Evolutionary conservation across 2,888 invertebrate species (phyloP).

Genomic region (Aporophyla nigra): DNA sequence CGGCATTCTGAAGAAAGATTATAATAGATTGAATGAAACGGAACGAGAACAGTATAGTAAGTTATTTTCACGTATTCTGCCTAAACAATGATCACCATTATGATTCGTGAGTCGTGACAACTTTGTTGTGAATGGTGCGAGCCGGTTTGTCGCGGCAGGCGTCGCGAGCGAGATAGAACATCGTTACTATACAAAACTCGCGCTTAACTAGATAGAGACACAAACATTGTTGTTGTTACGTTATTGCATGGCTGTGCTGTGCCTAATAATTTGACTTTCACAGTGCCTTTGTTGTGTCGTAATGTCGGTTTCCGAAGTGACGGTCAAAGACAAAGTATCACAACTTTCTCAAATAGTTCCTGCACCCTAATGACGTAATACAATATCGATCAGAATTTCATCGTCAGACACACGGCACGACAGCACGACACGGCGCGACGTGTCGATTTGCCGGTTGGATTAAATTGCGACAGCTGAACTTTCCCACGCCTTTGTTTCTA

Average conservation of each 20-base stretch:
- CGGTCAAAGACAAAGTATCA: no score
- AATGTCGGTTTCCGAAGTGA: not conserved
- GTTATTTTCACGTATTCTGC: constrained; percentile 13
- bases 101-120: not conserved
- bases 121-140: not conserved
- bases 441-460: not conserved
- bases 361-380: no score
- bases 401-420: not conserved
- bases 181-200: not conserved
- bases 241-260: not conserved
- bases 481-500: no score
- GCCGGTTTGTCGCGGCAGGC: not conserved
- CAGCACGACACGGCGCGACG: not conserved
- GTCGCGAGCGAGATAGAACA: constrained; percentile 5
- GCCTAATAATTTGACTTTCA: not conserved
- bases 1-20: constrained; percentile 31
- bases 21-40: not conserved
- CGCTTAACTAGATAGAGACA: not conserved
- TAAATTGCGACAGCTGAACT: no score
- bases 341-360: no score
- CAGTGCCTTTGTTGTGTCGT: constrained; percentile 1
- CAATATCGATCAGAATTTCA: no score
- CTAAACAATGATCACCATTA: not conserved
- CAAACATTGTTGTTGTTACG: not conserved
- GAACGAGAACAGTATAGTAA: constrained; percentile 28